These are phyloP conservation scores for Paracentrotus lividus DNA, from an alignment of 53 echinoderm and acorn worm genomes.

Conservation along the genomic window DNA sequence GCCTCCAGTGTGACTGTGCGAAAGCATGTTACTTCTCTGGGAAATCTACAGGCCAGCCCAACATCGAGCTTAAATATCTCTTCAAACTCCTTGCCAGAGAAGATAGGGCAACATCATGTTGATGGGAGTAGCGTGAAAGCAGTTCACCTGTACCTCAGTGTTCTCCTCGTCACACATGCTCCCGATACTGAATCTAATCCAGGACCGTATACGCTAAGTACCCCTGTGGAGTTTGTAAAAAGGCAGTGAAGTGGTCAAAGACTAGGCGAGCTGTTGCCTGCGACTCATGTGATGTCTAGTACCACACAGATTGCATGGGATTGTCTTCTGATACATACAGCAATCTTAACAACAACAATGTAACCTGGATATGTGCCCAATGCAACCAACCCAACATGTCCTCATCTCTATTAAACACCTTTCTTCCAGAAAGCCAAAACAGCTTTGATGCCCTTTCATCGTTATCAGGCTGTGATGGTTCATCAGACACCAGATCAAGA, in stretches of 20 bases:
- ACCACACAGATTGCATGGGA: neutral
- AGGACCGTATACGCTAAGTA: constrained; percentile 29
- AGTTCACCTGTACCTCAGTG: constrained; percentile 5
- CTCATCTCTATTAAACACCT: neutral
- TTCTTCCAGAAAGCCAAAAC: neutral
- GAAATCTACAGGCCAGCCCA: neutral
- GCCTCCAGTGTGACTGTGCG: neutral
- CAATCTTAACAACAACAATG: neutral
- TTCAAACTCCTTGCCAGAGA: neutral
- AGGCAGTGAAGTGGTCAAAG: constrained; percentile 11
- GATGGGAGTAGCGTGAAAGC: neutral
- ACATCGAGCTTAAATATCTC: neutral
- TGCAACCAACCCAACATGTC: neutral
- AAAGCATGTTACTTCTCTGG: constrained; percentile 3
- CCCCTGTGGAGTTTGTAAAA: constrained; percentile 1
- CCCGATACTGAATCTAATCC: neutral
- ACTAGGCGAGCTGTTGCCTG: constrained; percentile 14
- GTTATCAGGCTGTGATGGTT: neutral
- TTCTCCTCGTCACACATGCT: constrained; percentile 9
- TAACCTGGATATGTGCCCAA: constrained; percentile 7
- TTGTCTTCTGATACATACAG: neutral
- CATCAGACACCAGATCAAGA: neutral
- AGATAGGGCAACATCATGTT: neutral
- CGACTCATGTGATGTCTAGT: neutral
- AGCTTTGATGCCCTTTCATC: neutral